Conservation (phyloP, 1,140 invertebrate genomes). For the Arion vulgaris region DNA sequence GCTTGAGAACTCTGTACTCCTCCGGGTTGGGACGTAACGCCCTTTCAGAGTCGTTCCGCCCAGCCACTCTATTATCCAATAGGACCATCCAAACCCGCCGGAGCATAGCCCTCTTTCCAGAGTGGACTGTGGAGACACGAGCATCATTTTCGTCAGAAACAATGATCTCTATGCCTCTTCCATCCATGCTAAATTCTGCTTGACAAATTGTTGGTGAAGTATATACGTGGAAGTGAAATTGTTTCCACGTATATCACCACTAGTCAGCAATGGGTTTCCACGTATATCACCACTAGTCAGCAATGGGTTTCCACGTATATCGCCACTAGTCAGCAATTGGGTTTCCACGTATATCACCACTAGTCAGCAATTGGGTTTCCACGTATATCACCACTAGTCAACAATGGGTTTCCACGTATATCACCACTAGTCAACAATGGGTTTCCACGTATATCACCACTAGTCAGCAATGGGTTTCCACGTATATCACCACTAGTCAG, state of each 20-base stretch:
- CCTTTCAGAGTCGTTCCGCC: conserved; percentile 41
- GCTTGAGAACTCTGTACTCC: conserved; percentile 52
- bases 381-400: background rate
- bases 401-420: background rate
- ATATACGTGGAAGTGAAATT: background rate
- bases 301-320: background rate
- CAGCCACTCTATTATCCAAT: conserved; percentile 49
- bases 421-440: too few relatives aligned
- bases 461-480: background rate
- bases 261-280: background rate
- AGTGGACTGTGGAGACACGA: conserved; percentile 28
- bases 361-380: background rate
- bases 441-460: background rate
- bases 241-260: background rate
- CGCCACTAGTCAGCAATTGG: background rate
- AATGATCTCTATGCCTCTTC: conserved; percentile 51
- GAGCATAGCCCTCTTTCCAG: conserved; percentile 45
- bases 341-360: background rate
- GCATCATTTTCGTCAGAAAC: conserved; percentile 47
- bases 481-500: background rate
- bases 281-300: background rate
- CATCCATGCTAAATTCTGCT: conserved; percentile 39
- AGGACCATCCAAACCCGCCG: conserved; percentile 45
- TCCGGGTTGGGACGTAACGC: conserved; percentile 46
- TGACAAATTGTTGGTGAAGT: background rate